Evolutionary conservation across 2,888 invertebrate genomes (phyloP), one percentile per base, ranked within the genome.

Genomic region (Athalia cordata): DNA sequence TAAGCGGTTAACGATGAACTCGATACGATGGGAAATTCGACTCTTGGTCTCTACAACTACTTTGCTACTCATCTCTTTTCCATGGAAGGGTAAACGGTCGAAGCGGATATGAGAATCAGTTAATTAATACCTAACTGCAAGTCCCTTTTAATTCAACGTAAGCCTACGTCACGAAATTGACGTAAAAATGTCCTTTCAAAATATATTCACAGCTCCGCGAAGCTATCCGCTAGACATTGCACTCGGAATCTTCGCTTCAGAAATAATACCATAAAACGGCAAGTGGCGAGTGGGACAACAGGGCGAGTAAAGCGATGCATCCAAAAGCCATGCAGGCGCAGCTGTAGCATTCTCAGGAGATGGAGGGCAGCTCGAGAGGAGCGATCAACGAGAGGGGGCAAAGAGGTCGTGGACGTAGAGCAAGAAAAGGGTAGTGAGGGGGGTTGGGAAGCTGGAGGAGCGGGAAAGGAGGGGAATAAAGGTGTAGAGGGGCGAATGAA

Each of bases 331-430:
- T 62, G 61, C 49, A 50, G 75, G 61, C 49, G 64, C 75, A 75
- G 75, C 62, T 75, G 75, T 50, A 75, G 43, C 50, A 64, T 75
- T 75, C 75, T 75, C 75, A 75, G 75, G 75, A 64, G 75, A 62
- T 72, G 57, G 47, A 62, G 75, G 62, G 72, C 72, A 72, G 59
- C 29, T 68, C 52, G 68, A 52, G 55, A 55, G 52, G 68, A 55
- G 72, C 59, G 72, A 72, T 72, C 72, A 59, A 72, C 57, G 15
- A 47, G 72, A 72, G 47, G 13, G n/a, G 57, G 72, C 72, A 72
- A 72, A 72, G 72, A 72, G 52, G 75, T 75, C 50, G 62, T n/a
- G 11, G 43, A 50, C 50, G 43, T 59, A 59, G 13, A 15, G 52
- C 3, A 52, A 15, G 67, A 66, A n/a, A 7, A 57, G 62, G n/a